A percentile compares a stretch with the other conserved stretches of the same genome.
Evolutionary conservation across 2,797 vertebrate genomes (phyloP).

Genomic region (Siniperca scherzeri): DNA sequence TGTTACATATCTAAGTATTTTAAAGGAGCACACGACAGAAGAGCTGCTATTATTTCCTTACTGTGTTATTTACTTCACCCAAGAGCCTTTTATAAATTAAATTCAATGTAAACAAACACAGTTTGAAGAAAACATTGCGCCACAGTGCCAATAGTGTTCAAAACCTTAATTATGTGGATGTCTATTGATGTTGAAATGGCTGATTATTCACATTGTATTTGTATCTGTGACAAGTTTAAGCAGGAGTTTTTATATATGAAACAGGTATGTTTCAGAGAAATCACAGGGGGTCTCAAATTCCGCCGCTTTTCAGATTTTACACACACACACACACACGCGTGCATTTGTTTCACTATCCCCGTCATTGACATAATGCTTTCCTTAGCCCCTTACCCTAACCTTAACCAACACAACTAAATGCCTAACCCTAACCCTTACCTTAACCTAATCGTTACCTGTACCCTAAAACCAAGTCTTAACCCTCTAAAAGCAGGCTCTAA

Average conservation of each 20-base stretch:
- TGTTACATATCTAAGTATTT: not conserved
- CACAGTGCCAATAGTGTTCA: not conserved
- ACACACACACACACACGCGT: not conserved
- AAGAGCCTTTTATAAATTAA: not conserved
- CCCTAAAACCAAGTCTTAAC: too few relatives aligned
- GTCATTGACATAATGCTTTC: too few relatives aligned
- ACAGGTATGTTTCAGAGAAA: not conserved
- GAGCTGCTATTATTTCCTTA: not conserved
- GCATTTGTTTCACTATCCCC: too few relatives aligned
- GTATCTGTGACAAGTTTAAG: constrained; percentile 8
- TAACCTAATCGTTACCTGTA: too few relatives aligned
- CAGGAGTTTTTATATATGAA: constrained; percentile 20
- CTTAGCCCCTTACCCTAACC: too few relatives aligned
- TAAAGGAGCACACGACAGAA: not conserved
- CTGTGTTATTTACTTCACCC: not conserved
- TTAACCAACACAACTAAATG: too few relatives aligned
- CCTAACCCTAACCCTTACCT: too few relatives aligned
- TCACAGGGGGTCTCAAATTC: not conserved
- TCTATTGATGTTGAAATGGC: not conserved
- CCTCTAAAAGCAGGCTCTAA: too few relatives aligned
- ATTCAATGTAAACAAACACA: not conserved
- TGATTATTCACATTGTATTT: not conserved
- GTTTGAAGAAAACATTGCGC: not conserved
- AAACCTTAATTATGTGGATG: not conserved
- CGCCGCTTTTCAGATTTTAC: not conserved